Evolutionary conservation across 2,888 invertebrate species (phyloP), one percentile per base, ranked within the genome.

Genomic region (Nomada fucata): DNA sequence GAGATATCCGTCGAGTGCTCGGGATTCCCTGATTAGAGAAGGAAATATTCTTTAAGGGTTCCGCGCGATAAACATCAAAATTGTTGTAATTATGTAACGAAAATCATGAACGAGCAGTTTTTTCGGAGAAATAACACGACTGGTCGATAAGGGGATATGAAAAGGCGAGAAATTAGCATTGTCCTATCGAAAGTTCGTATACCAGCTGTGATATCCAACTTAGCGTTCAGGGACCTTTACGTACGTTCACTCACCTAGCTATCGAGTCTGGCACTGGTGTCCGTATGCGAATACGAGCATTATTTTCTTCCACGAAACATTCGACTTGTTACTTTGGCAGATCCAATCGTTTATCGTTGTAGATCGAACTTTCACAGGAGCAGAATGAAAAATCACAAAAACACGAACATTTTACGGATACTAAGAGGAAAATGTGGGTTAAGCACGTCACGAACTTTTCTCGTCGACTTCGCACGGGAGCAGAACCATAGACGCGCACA

Each of bases 401-500:
- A 86, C 80, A 80, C 87, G 84, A 83, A 89, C 91, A 91, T 90
- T 86, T 84, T 85, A 70, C 57, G 69, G 71, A 69, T 52, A 79
- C 61, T 60, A 60, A 68, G 18, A 65, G 80, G 81, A 83, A 84
- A 80, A 89, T 89, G 87, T 89, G 89, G 89, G 90, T 91, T 90
- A 90, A 87, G 90, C 89, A 92, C 92, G 91, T 92, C 92, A 92
- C 92, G 79, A 86, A 90, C 87, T 90, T 91, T 89, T 86, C 84
- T 86, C 86, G 74, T 81, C 82, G 77, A 83, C 86, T 86, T 84
- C 86, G 85, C 89, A 85, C 84, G 80, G 79, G 86, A 87, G 86
- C 85, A 83, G 71, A 86, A 85, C 79, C 79, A 76, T 74, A 75
- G 70, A 86, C 79, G 87, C 85, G 77, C 53, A 77, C 75, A 79